These are phyloP conservation scores for Andrena camellia DNA, from an alignment of 2,888 invertebrate genomes.

Conservation along the genomic window DNA sequence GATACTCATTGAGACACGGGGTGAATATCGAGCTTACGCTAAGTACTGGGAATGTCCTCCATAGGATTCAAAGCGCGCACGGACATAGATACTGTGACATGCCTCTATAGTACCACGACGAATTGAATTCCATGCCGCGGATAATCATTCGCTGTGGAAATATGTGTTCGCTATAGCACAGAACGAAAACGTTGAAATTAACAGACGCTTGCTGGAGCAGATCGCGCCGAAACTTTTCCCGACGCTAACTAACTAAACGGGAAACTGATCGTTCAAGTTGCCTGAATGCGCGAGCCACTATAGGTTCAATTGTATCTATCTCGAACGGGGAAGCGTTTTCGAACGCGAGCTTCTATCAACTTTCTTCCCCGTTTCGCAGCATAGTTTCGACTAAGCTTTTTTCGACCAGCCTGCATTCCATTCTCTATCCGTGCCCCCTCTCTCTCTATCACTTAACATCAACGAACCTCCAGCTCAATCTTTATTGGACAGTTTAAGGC, in stretches of 20 bases:
- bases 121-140: background rate
- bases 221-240: background rate
- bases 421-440: background rate
- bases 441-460: slow-evolving; percentile 27
- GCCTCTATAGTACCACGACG: background rate
- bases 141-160: background rate
- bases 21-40: background rate
- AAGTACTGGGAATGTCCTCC: background rate
- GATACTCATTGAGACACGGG: background rate
- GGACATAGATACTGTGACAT: background rate
- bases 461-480: slow-evolving; percentile 16
- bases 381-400: background rate
- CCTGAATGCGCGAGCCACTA: background rate
- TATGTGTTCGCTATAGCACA: background rate
- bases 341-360: background rate
- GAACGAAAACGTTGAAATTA: background rate
- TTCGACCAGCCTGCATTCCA: background rate
- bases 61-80: background rate
- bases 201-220: no score
- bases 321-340: background rate
- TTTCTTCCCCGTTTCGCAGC: background rate
- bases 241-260: background rate
- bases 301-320: background rate
- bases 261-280: background rate
- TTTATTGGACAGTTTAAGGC: slow-evolving; percentile 41